A percentile compares a stretch with the other conserved stretches of the same genome.
phyloP scores from a whole-genome alignment of 2,888 invertebrate genomes.

The Zygothrica quintamaculata region DNA sequence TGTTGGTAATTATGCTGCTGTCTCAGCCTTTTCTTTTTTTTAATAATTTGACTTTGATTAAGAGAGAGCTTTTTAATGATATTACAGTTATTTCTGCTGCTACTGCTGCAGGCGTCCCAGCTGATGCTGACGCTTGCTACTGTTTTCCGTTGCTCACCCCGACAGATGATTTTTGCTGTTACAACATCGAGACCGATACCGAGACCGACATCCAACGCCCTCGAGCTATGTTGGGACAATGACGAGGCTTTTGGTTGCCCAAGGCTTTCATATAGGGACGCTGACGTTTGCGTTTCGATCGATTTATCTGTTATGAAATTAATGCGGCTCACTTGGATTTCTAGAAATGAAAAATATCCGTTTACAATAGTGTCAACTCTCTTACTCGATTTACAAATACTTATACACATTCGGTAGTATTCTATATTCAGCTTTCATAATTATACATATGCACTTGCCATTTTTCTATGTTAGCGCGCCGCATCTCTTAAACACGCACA shows the following conservation, averaged over 20 bases:
- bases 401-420: slow-evolving; percentile 52
- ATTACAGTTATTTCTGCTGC: slow-evolving; percentile 23
- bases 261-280: slow-evolving; percentile 55
- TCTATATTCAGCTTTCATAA: slow-evolving; percentile 65
- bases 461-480: slow-evolving; percentile 56
- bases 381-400: slow-evolving; percentile 26
- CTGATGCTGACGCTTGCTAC: slow-evolving; percentile 58
- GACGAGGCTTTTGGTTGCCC: slow-evolving; percentile 47
- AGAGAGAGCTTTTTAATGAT: slow-evolving; percentile 56
- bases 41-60: slow-evolving; percentile 51
- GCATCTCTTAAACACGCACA: slow-evolving; percentile 32
- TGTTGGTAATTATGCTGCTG: slow-evolving; percentile 36
- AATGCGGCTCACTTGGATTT: slow-evolving; percentile 72
- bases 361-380: slow-evolving; percentile 6
- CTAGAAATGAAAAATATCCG: slow-evolving; percentile 34
- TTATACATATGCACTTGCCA: slow-evolving; percentile 59
- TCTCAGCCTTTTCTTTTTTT: slow-evolving; percentile 34
- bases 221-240: slow-evolving; percentile 32
- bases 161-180: slow-evolving; percentile 72
- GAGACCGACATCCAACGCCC: slow-evolving; percentile 34
- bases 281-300: slow-evolving; percentile 54
- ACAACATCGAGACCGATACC: too few species aligned
- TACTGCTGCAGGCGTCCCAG: slow-evolving; percentile 55
- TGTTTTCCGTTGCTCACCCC: slow-evolving; percentile 67
- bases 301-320: slow-evolving; percentile 73